A percentile compares a stretch with the other conserved stretches of the same genome.
Conservation (phyloP, 2,888 invertebrate genomes). For the Pasiphila rectangulata region DNA sequence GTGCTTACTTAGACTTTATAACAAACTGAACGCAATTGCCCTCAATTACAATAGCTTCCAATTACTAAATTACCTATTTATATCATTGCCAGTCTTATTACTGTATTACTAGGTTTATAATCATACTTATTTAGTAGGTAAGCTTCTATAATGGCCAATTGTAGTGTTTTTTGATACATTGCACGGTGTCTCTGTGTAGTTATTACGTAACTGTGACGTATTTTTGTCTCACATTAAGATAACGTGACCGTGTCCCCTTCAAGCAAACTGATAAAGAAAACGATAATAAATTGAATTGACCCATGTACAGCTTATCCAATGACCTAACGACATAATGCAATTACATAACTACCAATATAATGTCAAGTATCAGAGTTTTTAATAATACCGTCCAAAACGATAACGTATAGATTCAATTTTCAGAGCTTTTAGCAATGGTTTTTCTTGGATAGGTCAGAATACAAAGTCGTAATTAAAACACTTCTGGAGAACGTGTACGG, state of each 20-base stretch:
- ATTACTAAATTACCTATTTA: not conserved
- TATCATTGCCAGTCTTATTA: not conserved
- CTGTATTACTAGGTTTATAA: not conserved
- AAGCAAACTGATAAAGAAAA: not conserved
- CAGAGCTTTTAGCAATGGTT: too few species aligned
- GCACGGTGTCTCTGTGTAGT: not conserved
- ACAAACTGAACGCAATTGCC: slow-evolving; percentile 4
- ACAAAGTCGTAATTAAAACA: too few species aligned
- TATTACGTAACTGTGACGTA: not conserved
- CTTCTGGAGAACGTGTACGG: too few species aligned
- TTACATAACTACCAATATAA: too few species aligned
- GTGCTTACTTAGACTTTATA: too few species aligned
- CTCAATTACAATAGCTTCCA: not conserved
- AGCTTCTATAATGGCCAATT: not conserved
- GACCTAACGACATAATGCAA: not conserved
- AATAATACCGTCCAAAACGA: too few species aligned
- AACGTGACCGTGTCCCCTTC: not conserved
- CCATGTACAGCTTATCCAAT: not conserved
- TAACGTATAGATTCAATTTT: too few species aligned
- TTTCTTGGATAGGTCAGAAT: too few species aligned
- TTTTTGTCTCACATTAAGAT: too few species aligned
- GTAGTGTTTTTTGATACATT: not conserved
- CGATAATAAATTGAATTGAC: not conserved
- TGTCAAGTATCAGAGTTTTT: too few species aligned
- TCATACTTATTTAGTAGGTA: not conserved